Base-by-base conservation (phyloP, 1,140 invertebrate genomes). In the Drosophila melanica region DNA sequence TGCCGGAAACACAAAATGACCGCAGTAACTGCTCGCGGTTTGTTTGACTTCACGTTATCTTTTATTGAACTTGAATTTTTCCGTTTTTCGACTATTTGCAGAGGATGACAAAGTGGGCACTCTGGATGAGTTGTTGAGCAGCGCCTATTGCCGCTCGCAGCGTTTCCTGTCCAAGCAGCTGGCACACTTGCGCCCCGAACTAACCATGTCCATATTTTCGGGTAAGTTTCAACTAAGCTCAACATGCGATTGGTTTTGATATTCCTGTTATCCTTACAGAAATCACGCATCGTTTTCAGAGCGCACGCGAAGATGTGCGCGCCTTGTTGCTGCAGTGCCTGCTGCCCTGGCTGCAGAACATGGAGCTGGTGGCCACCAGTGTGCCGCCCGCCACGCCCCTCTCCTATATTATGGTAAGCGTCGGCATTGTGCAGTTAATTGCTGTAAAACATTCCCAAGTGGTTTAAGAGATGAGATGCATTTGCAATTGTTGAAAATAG, bases 171-270 rank as follows among this genome's bases (percentile, higher is more conserved):
- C 98, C 0, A 94, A 96, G 62, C 97, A 99, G 90, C 93, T 99
- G 67, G 97, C 98, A 0, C 96, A 97, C 62, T 93, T 99, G 10
- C 98, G 99, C 92, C 98, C 98, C 0, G 98, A 99, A 87, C 94
- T 99, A 0, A 99, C 98, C 9, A 99, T 99, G 98, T 98, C 98
- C 0, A 99, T 99, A 95, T 99, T 99, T 93, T 99, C 98, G 90
- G 98, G 98, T 98, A 92, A 94, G 92, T 79, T 41, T 20, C 1
- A 10, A n/a, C n/a, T 5, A 2, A 16, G 48, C 23, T 6, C 10
- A 1, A 11, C 30, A 30, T 4, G 8, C 39, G 18, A 6, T 10
- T 20, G 7, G 10, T 6, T n/a, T n/a, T n/a, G n/a, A n/a, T n/a
- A n/a, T n/a, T n/a, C n/a, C n/a, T n/a, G n/a, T n/a, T n/a, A 47